Evolutionary conservation across 2,888 invertebrate genomes (phyloP).

Genomic region (Eristalinus sepulchralis): DNA sequence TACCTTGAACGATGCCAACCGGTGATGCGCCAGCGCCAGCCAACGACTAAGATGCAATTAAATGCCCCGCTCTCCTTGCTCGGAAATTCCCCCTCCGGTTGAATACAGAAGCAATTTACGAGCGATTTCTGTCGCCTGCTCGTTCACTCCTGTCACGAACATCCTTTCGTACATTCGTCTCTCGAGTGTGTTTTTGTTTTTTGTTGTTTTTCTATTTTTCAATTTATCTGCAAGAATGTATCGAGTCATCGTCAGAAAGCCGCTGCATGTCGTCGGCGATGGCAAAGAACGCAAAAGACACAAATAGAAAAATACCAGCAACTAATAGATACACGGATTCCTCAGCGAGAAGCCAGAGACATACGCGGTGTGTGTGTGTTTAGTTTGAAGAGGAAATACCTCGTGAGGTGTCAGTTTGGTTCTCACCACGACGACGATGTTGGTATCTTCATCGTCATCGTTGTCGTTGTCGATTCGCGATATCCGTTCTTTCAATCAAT

Average conservation of each 20-base stretch:
- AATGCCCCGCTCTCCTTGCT: background rate
- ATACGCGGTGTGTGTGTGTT: background rate
- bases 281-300: conserved; percentile 11
- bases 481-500: conserved; percentile 65
- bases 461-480: conserved; percentile 50
- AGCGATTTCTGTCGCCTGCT: no score
- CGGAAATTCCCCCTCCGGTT: background rate
- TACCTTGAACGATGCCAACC: conserved; percentile 25
- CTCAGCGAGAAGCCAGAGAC: background rate
- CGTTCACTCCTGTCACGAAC: background rate
- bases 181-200: background rate
- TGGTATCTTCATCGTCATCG: conserved; percentile 11
- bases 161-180: conserved; percentile 5
- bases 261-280: conserved; percentile 38
- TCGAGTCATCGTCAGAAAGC: conserved; percentile 60
- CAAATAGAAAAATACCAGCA: background rate
- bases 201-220: conserved; percentile 31
- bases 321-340: conserved; percentile 51
- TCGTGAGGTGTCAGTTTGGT: conserved; percentile 16
- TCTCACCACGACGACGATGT: conserved; percentile 43
- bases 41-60: conserved; percentile 36
- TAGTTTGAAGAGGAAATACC: conserved; percentile 44
- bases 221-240: conserved; percentile 63
- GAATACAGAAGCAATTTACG: no score
- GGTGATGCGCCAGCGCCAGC: conserved; percentile 12